Evolutionary conservation across 2,888 invertebrate species (phyloP).

Genomic region (Ischnus inquisitorius): DNA sequence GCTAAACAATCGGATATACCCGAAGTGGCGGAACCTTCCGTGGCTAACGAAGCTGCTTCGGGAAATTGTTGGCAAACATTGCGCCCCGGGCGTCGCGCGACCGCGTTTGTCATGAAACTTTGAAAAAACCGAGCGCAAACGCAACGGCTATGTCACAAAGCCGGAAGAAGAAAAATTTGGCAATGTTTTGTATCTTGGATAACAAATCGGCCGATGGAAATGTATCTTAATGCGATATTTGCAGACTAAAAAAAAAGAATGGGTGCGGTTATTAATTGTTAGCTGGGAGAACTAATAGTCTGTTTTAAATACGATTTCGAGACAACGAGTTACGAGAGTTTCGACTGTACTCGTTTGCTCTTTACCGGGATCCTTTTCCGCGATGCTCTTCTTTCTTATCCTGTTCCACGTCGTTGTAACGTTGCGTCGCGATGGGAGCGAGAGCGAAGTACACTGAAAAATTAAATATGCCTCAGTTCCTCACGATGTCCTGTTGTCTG

Average conservation of each 20-base stretch:
- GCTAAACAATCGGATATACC: too few species aligned
- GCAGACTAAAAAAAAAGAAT: too few species aligned
- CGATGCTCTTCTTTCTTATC: constrained; percentile 48
- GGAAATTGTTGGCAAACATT: too few species aligned
- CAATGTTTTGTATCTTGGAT: background rate
- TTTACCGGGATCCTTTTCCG: constrained; percentile 25
- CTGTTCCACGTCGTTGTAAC: constrained; percentile 38
- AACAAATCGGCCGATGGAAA: background rate
- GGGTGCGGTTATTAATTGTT: too few species aligned
- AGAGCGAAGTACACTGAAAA: constrained; percentile 60
- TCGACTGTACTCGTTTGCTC: constrained; percentile 25
- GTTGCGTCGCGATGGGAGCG: constrained; percentile 33
- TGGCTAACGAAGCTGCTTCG: too few species aligned
- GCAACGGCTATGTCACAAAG: background rate
- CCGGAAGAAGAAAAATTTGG: background rate
- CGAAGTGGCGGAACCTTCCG: too few species aligned
- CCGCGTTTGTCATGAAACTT: too few species aligned
- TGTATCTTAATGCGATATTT: too few species aligned
- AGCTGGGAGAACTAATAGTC: too few species aligned
- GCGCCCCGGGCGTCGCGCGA: too few species aligned
- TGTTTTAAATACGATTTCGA: background rate
- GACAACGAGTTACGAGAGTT: background rate
- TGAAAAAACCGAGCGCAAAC: background rate
- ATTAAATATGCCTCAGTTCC: constrained; percentile 66
- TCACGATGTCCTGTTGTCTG: constrained; percentile 34